Percentiles rank a stretch among this genome's conserved stretches.
Evolutionary conservation across 2,888 invertebrate genomes (phyloP).

Genomic region (Branchinecta sandiegonensis): DNA sequence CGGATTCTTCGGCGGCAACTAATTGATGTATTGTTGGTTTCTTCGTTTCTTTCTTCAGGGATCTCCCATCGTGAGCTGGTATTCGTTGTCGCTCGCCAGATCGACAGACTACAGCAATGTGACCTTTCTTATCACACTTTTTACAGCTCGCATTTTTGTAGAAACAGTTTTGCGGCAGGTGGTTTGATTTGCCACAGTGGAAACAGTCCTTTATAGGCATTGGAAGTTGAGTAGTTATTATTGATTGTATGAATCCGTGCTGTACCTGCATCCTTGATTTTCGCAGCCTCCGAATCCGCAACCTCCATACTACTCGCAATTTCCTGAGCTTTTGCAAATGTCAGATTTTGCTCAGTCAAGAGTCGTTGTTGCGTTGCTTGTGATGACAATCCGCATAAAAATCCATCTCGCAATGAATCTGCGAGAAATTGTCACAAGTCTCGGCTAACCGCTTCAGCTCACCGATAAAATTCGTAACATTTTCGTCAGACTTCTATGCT

Average conservation of each 20-base stretch:
- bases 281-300: no score
- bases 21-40: no score
- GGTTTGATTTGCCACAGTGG: not conserved
- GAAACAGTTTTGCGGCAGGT: not conserved
- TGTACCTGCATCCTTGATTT: no score
- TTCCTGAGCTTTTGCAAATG: not conserved
- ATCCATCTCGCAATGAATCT: slow-evolving; percentile 10
- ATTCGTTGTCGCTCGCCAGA: no score
- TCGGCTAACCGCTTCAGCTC: not conserved
- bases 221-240: no score
- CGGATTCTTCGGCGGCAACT: no score
- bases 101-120: slow-evolving; percentile 1
- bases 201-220: no score
- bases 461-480: slow-evolving; percentile 9
- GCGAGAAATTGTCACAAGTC: slow-evolving; percentile 12
- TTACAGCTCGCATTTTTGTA: not conserved
- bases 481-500: not conserved
- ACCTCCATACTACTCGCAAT: no score
- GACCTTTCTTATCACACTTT: not conserved
- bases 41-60: no score
- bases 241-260: no score
- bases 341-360: no score
- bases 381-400: not conserved
- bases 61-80: no score
- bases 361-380: not conserved